Percentiles rank a stretch among this genome's conserved stretches.
These are phyloP conservation scores for Malthinus seriepunctatus DNA, from an alignment of 2,888 invertebrate genomes.

Conservation along the genomic window DNA sequence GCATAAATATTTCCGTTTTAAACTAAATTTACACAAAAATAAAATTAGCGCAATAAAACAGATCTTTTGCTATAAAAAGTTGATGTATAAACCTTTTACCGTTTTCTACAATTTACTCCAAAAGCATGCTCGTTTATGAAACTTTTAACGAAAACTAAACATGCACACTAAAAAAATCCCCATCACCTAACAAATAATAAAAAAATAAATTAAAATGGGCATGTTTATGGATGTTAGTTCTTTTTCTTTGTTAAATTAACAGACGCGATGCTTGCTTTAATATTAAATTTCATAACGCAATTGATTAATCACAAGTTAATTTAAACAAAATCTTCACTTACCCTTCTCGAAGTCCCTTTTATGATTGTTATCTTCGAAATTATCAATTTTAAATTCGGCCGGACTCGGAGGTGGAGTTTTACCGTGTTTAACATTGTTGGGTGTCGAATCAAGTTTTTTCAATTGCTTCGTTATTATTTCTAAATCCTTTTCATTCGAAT, in stretches of 20 bases:
- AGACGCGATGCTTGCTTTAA: neutral
- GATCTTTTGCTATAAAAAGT: too few relatives aligned
- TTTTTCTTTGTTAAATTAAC: neutral
- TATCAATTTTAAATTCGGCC: slow-evolving; percentile 44
- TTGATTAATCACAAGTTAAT: too few relatives aligned
- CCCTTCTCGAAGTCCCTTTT: slow-evolving; percentile 31
- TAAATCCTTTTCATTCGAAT: slow-evolving; percentile 35
- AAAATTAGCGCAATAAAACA: slow-evolving; percentile 8
- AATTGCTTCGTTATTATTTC: slow-evolving; percentile 49
- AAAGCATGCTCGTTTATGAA: too few relatives aligned
- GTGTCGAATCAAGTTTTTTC: slow-evolving; percentile 42
- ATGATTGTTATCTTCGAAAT: slow-evolving; percentile 31
- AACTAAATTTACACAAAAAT: too few relatives aligned
- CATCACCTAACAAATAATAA: too few relatives aligned
- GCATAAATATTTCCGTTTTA: too few relatives aligned
- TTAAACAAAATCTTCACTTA: slow-evolving; percentile 11
- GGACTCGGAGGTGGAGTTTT: slow-evolving; percentile 53
- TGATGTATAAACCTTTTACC: too few relatives aligned
- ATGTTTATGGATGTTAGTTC: slow-evolving; percentile 40
- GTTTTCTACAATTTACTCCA: too few relatives aligned
- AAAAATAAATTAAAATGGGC: slow-evolving; percentile 49
- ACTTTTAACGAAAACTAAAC: too few relatives aligned
- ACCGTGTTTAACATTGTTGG: slow-evolving; percentile 34
- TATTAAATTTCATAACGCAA: neutral
- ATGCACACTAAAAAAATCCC: too few relatives aligned